Percentiles rank a stretch among this genome's conserved stretches.
These are phyloP conservation scores for Colletes gigas DNA, from an alignment of 1,140 invertebrate species.

Conservation along the genomic window DNA sequence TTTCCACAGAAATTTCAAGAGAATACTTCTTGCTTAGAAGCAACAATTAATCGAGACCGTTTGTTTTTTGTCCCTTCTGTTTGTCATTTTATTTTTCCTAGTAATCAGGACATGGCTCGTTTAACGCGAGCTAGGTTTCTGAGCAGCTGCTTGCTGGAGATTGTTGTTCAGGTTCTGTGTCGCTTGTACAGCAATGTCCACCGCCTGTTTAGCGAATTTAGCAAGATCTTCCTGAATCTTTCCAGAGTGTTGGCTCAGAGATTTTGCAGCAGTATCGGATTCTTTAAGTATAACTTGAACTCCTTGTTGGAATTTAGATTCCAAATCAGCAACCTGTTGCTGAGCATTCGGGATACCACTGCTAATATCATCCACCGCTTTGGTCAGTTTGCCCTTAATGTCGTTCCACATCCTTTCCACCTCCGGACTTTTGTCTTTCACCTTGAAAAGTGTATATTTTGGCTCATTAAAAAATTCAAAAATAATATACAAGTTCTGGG, in stretches of 20 bases:
- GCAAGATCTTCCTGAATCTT: constrained; percentile 70
- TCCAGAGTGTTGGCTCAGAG: constrained; percentile 64
- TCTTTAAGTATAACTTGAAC: constrained; percentile 68
- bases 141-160: constrained; percentile 57
- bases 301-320: constrained; percentile 68
- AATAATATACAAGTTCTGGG: too few species aligned
- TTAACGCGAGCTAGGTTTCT: background rate
- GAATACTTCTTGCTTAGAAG: background rate
- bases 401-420: constrained; percentile 65
- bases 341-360: constrained; percentile 66
- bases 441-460: constrained; percentile 50
- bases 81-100: background rate
- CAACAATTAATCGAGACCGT: background rate
- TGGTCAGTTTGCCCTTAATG: constrained; percentile 66
- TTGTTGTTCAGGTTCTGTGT: constrained; percentile 67
- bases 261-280: constrained; percentile 65
- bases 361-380: constrained; percentile 64
- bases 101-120: background rate
- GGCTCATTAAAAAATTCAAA: background rate
- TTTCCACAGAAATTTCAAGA: background rate
- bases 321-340: constrained; percentile 64
- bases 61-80: background rate
- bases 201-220: constrained; percentile 71
- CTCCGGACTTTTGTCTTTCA: constrained; percentile 70
- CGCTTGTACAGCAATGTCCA: constrained; percentile 70